Base-by-base conservation (phyloP, 2,113 vertebrate species). In the Eretmochelys imbricata region DNA sequence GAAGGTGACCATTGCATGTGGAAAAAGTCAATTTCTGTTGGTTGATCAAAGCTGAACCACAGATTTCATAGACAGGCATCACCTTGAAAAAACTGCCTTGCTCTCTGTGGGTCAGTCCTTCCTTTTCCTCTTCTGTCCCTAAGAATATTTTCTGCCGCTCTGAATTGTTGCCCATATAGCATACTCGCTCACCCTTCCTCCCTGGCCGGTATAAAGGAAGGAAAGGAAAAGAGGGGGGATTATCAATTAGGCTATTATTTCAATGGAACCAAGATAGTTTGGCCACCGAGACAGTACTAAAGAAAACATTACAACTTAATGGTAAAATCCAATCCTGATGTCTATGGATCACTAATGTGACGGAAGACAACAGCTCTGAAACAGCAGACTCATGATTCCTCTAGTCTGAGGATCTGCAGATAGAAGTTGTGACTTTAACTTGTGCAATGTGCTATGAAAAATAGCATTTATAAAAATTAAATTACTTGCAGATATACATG, bases 41-140 rank as follows among this genome's bases (percentile, higher is more conserved):
- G 27, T 82, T 95, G 90, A 90, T 90, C 87, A 89, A 42, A 91
- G 42, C n/a, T 83, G 54, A 72, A 84, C 55, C 22, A 49, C n/a
- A 53, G 65, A 84, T 88, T 88, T 80, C 93, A 89, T 14, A 55
- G 29, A 80, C 82, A 81, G 76, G 81, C 76, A 38, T 38, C 16
- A 72, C 24, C 38, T 24, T 46, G 38, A 22, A 7, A 46, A 92
- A 96, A 82, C 0, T 84, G 55, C n/a, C 46, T 84, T 27, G 59
- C 10, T 85, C 17, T 35, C 31, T 54, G 42, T 85, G 24, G 24
- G 19, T 57, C 55, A 57, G 55, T 83, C 88, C 76, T 38, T 59
- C 53, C 6, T 10, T 14, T 16, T 19, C 3, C 13, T 1, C 27
- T 79, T 49, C 59, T 85, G 49, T 54, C 85, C 57, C n/a, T 81